phyloP scores from a whole-genome alignment of 2,797 vertebrate genomes.

The Tachyglossus aculeatus region DNA sequence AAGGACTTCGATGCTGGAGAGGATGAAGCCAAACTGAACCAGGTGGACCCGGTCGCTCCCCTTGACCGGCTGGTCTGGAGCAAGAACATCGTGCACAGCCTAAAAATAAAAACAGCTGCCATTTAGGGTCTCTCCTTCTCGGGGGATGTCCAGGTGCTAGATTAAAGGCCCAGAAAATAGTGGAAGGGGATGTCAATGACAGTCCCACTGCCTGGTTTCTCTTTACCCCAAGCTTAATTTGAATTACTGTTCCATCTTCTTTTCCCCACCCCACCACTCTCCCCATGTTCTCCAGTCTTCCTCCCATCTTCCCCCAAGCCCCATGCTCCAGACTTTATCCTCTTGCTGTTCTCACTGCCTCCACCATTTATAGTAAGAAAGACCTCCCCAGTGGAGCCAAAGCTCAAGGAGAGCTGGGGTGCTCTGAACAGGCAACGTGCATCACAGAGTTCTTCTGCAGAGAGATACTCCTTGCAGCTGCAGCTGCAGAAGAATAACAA shows the following conservation, averaged over 20 bases:
- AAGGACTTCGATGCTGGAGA: constrained; percentile 73
- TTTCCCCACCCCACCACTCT: too few relatives aligned
- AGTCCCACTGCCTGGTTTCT: neutral
- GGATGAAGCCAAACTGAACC: constrained; percentile 85
- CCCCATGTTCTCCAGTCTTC: neutral
- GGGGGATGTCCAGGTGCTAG: too few relatives aligned
- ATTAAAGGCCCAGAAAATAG: too few relatives aligned
- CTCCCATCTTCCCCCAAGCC: too few relatives aligned
- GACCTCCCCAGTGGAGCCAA: constrained; percentile 75
- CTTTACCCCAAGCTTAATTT: neutral
- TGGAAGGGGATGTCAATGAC: too few relatives aligned
- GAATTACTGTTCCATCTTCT: neutral
- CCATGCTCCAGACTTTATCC: constrained; percentile 29
- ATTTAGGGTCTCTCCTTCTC: too few relatives aligned
- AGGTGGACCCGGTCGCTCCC: constrained; percentile 79
- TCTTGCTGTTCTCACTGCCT: constrained; percentile 62
- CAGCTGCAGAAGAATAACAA: constrained; percentile 73
- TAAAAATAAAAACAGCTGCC: constrained; percentile 54
- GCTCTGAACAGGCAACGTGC: constrained; percentile 79
- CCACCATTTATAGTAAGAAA: constrained; percentile 72
- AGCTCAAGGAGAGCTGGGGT: constrained; percentile 77
- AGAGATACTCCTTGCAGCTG: constrained; percentile 83
- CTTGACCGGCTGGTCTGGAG: constrained; percentile 81
- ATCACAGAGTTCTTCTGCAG: constrained; percentile 89
- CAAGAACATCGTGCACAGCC: constrained; percentile 81